Base-by-base conservation (phyloP, 2,113 vertebrate species). In the Cololabis saira region DNA sequence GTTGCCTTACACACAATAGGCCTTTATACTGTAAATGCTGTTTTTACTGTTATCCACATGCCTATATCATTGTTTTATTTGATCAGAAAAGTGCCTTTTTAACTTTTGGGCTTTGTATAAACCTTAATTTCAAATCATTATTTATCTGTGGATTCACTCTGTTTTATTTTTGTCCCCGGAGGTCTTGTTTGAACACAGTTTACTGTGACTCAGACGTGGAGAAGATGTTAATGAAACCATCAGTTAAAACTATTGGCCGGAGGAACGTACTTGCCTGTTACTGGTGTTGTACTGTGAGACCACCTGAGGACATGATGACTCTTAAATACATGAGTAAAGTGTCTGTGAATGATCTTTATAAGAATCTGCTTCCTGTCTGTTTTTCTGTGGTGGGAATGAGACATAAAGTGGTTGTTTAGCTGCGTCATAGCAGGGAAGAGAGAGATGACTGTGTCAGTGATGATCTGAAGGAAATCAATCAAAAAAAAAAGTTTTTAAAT, bases 301-400 rank as follows among this genome's bases (percentile, higher is more conserved):
- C 76, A 66, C 89, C 84, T 81, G 74, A 75, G 49, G 71, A 47
- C 41, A 24, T 4, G 37, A 81, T 66, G 87, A 81, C 63, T 84
- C 55, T 41, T 48, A 52, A 73, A 63, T 73, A 74, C 18, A 57
- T 76, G 67, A 69, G 71, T 48, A n/a, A 37, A 61, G 47, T 50
- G 68, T 61, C 56, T 67, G 15, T 79, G 79, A 77, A 57, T 43
- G 71, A 74, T 74, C 60, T 75, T 59, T 44, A 61, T 66, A 82
- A 80, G 83, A 90, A 87, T 87, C 76, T 63, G 77, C 81, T 86
- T 90, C 86, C 82, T 84, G 84, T 56, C 66, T 45, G 58, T 53
- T 53, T 61, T 12, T 54, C 76, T 87, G 82, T 24, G 79, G 81
- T 81, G 52, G 41, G 71, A 47, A n/a, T 17, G 8, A 17, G 45